Base-by-base conservation (phyloP, 2,888 invertebrate genomes). In the Melieria crassipennis region DNA sequence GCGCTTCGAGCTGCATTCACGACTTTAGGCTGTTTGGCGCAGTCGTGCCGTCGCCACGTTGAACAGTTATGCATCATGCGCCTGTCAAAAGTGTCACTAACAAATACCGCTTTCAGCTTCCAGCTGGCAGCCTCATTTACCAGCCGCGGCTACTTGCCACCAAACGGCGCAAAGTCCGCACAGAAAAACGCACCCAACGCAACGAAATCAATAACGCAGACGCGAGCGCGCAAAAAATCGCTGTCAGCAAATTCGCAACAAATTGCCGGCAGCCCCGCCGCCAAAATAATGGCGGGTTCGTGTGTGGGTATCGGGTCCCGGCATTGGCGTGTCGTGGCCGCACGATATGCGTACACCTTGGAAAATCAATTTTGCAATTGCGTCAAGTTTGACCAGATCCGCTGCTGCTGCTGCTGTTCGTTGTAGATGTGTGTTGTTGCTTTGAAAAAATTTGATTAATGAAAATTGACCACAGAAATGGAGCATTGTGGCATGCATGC, bases 211-310 rank as follows among this genome's bases (percentile, higher is more conserved):
- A 13, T 52, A n/a, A n/a, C 13, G 52, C 52, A 52, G 52, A 11
- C 52, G 11, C 52, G 13, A 52, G 11, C 13, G 13, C 52, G 30
- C 30, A 52, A 52, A 52, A 58, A 64, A 52, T 43, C 73, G 75
- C 74, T 76, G 74, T 76, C 74, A 76, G 75, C 75, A 76, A 76
- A 76, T 75, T 72, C 74, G 75, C 71, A 75, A 74, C 75, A 76
- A 76, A 76, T 75, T 75, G 76, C 73, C 64, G 64, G 58, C 56
- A 57, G 57, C 50, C 42, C 64, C 45, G 43, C 11, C 64, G 46
- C 10, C 57, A 57, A 57, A 57, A 16, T 10, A 57, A 57, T n/a
- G 30, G 30, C 30, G 30, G 30, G 30, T 30, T 30, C n/a, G 56
- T 56, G 65, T 4, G 30, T n/a, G 30, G 16, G 48, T 16, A 46